These are phyloP conservation scores for Cephus spinipes DNA, from an alignment of 2,888 invertebrate species.

Conservation along the genomic window DNA sequence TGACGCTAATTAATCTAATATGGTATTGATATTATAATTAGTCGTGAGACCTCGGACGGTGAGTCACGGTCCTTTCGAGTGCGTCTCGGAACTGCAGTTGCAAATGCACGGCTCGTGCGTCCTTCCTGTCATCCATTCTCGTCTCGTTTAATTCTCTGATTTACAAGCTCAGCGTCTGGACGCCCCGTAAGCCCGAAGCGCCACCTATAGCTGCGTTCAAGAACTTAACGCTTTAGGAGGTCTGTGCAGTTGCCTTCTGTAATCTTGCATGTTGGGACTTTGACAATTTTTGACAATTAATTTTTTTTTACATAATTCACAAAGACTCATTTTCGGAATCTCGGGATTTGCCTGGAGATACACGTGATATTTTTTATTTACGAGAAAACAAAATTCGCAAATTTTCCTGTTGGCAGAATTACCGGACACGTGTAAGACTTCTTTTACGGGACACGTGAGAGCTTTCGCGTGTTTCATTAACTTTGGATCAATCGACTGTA, in stretches of 20 bases:
- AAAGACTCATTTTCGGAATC: too few relatives aligned
- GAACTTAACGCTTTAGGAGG: not conserved
- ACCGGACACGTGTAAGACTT: too few relatives aligned
- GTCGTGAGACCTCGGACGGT: slow-evolving; percentile 22
- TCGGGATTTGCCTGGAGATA: too few relatives aligned
- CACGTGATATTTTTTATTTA: too few relatives aligned
- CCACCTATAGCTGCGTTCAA: too few relatives aligned
- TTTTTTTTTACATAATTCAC: too few relatives aligned
- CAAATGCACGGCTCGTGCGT: not conserved
- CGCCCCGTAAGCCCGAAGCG: not conserved
- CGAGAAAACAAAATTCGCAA: too few relatives aligned
- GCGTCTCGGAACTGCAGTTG: not conserved
- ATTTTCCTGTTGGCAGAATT: too few relatives aligned
- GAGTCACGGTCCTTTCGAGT: not conserved
- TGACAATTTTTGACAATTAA: too few relatives aligned
- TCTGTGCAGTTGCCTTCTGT: not conserved
- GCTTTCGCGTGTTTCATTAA: too few relatives aligned
- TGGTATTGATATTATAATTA: slow-evolving; percentile 52
- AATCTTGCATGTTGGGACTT: not conserved
- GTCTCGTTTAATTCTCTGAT: not conserved
- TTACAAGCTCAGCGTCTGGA: not conserved
- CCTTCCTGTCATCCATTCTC: not conserved
- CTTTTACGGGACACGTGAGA: too few relatives aligned
- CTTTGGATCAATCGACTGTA: too few relatives aligned
- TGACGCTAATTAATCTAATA: slow-evolving; percentile 50